These are phyloP conservation scores for Papilio polytes DNA, from an alignment of 1,140 invertebrate genomes.

Conservation along the genomic window DNA sequence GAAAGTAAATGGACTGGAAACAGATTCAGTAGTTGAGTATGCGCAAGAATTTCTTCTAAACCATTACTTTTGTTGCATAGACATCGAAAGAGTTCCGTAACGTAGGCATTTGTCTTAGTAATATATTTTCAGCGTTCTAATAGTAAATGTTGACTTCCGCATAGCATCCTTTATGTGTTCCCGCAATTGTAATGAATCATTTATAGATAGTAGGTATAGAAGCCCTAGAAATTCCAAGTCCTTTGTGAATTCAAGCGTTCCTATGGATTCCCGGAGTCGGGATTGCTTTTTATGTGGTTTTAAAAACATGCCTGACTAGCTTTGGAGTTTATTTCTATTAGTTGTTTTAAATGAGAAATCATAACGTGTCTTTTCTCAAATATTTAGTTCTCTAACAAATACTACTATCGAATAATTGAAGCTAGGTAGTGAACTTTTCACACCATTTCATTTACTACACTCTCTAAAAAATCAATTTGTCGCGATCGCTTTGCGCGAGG, in stretches of 20 bases:
- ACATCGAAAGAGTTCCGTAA: background rate
- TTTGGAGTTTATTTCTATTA: background rate
- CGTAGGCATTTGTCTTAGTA: conserved; percentile 4
- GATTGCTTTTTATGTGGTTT: conserved; percentile 36
- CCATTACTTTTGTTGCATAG: background rate
- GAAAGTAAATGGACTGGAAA: conserved; percentile 26
- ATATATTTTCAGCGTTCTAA: background rate
- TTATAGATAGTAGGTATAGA: conserved; percentile 46
- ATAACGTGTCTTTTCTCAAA: background rate
- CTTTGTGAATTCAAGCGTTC: conserved; percentile 55
- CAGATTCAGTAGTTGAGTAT: conserved; percentile 12
- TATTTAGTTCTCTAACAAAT: background rate
- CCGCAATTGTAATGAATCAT: conserved; percentile 27
- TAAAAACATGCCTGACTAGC: background rate
- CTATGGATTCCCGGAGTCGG: conserved; percentile 57
- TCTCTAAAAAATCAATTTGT: conserved; percentile 69
- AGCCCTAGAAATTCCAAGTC: conserved; percentile 50
- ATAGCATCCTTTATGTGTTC: conserved; percentile 16
- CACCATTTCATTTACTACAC: conserved; percentile 53
- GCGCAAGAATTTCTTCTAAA: conserved; percentile 11
- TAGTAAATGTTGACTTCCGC: conserved; percentile 7
- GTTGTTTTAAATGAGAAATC: background rate
- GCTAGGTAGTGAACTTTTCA: conserved; percentile 54
- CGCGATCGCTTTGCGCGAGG: conserved; percentile 46
- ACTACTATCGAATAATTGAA: conserved; percentile 16